Conservation (phyloP, 2,113 vertebrate genomes). For the Bubo blakistoni region DNA sequence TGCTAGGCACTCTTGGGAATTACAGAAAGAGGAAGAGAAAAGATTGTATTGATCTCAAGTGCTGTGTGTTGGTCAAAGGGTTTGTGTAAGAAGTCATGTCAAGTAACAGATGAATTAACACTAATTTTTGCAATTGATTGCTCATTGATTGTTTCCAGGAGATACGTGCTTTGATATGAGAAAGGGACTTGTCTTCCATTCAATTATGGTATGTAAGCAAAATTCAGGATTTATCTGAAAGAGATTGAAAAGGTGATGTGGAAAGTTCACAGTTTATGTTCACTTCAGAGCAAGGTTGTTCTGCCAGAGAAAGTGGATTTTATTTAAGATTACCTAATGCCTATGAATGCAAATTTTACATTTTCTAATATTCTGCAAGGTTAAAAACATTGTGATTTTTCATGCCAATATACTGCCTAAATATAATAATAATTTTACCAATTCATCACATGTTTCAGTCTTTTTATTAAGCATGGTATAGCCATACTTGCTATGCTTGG, state of each 20-base stretch:
- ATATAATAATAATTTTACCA: not conserved
- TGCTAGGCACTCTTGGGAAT: not conserved
- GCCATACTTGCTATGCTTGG: not conserved
- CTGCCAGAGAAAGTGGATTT: not conserved
- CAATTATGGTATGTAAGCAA: constrained; percentile 8
- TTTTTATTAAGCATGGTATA: not conserved
- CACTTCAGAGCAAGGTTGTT: not conserved
- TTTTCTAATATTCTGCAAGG: not conserved
- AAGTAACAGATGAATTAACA: not conserved
- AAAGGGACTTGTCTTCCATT: not conserved
- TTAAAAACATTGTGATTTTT: not conserved
- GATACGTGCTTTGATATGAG: not conserved
- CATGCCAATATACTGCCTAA: not conserved
- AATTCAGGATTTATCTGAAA: not conserved
- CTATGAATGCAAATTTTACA: not conserved
- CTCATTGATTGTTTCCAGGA: not conserved
- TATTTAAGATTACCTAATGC: not conserved
- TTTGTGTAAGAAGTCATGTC: not conserved
- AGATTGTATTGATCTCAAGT: not conserved
- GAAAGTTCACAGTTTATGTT: not conserved
- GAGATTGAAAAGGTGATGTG: not conserved
- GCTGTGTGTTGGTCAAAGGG: not conserved
- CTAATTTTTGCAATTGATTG: not conserved
- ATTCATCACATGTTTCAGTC: not conserved
- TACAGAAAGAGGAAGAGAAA: not conserved